A percentile compares a stretch with the other conserved stretches of the same genome.
Evolutionary conservation across 2,797 vertebrate species (phyloP).

Genomic region (Crenuchus spilurus): DNA sequence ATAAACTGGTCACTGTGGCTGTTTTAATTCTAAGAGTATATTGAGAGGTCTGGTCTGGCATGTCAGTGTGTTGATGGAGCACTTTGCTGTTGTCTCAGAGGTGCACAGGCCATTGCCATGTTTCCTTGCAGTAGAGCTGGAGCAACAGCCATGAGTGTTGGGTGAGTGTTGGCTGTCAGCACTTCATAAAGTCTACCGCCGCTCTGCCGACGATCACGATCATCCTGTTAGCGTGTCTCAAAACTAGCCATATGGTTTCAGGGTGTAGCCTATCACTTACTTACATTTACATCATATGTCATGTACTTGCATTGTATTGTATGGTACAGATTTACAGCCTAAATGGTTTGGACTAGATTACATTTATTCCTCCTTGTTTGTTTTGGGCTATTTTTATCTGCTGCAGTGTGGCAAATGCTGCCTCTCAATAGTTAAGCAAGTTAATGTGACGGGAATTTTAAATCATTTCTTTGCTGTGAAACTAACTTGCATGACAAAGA

Average conservation of each 20-base stretch:
- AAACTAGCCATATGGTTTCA: not conserved
- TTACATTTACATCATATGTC: not conserved
- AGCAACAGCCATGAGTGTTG: not conserved
- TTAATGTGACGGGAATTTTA: not conserved
- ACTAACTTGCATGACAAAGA: constrained; percentile 5
- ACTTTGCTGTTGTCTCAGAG: not conserved
- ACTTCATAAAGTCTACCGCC: not conserved
- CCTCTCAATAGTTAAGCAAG: not conserved
- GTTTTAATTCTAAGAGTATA: not conserved
- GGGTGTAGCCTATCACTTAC: not conserved
- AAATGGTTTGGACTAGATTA: not conserved
- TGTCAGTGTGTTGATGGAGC: not conserved
- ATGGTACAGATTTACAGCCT: no score
- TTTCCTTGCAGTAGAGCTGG: not conserved
- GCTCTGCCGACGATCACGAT: not conserved
- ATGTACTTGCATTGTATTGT: no score
- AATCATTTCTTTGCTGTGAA: not conserved
- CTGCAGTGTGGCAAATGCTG: not conserved
- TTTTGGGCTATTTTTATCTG: not conserved
- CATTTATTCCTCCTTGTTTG: not conserved
- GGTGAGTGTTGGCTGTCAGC: not conserved
- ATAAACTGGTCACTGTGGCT: not conserved
- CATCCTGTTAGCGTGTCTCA: not conserved
- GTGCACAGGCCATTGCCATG: not conserved
- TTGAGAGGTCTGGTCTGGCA: not conserved